A percentile compares a stretch with the other conserved stretches of the same genome.
These are phyloP conservation scores for Eidolon helvum DNA, from an alignment of 2,113 vertebrate species.

Conservation along the genomic window DNA sequence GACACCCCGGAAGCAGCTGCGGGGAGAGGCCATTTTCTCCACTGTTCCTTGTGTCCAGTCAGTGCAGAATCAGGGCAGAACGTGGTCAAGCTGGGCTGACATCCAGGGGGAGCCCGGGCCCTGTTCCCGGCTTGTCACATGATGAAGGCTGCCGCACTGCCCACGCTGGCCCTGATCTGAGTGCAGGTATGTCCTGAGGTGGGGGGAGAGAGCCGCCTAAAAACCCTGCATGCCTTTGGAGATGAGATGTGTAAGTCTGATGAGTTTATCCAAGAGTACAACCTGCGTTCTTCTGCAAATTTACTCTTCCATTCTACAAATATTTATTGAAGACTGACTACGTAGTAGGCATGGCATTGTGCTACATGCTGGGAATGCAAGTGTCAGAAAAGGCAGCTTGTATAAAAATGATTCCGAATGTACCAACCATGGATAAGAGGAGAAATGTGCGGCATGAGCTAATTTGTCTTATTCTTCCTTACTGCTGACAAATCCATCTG, in stretches of 20 bases:
- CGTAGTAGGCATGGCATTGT: rapidly evolving
- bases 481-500: not conserved
- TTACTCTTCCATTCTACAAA: not conserved
- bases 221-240: rapidly evolving
- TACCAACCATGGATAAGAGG: not conserved
- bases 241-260: not conserved
- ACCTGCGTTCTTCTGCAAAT: not conserved
- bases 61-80: not conserved
- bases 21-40: not conserved
- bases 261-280: not conserved
- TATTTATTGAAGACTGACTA: not conserved
- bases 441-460: not conserved
- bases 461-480: not conserved
- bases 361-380: not conserved
- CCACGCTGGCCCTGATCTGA: rapidly evolving
- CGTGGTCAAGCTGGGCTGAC: not conserved
- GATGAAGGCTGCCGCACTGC: rapidly evolving
- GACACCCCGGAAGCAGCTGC: not conserved
- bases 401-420: not conserved
- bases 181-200: not conserved
- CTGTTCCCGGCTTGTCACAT: not conserved
- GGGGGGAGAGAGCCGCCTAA: no score
- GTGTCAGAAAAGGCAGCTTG: not conserved
- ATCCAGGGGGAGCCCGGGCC: not conserved
- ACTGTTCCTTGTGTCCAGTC: no score